Evolutionary conservation across 2,888 invertebrate genomes (phyloP), one percentile per base, ranked within the genome.

Genomic region (Lasioglossum lativentre): DNA sequence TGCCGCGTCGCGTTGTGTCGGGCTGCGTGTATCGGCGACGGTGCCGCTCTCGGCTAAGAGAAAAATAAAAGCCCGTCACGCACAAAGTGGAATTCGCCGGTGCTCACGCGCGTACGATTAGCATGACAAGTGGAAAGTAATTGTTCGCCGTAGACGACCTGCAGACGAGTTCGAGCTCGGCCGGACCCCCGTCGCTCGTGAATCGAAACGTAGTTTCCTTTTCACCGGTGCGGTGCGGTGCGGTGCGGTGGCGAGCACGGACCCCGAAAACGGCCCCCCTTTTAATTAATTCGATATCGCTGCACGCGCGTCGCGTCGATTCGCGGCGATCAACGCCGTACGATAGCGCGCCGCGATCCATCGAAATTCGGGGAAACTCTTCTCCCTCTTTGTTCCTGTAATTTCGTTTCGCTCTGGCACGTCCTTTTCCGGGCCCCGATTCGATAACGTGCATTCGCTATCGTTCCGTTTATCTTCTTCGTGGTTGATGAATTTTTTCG

Each of bases 61-160:
- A 75, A 79, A 75, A 81, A 70, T 47, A 85, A 71, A 81, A 70
- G 73, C 79, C 72, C 79, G 75, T 85, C 86, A 80, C 75, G 78
- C 83, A 78, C 86, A 77, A 88, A 83, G 81, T 75, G 89, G 85
- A 83, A 85, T 89, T 86, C 86, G 82, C 86, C 83, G 76, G 86
- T 78, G 86, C 80, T 80, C 87, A 73, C 82, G 86, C 85, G 78
- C 76, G 86, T 79, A 79, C 88, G 89, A 92, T 92, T 92, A 92
- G 91, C 92, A 92, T 92, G 91, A 92, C 92, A 91, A 91, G 88
- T 88, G 90, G 88, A 91, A 87, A 87, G 88, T 89, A 89, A 92
- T 92, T 91, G 90, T 92, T 89, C 87, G 82, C 74, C 84, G 90
- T 85, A 90, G 89, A 92, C 90, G 90, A 91, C 86, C 89, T 73